Evolutionary conservation across 2,113 vertebrate genomes (phyloP).

Genomic region (Pholis gunnellus): DNA sequence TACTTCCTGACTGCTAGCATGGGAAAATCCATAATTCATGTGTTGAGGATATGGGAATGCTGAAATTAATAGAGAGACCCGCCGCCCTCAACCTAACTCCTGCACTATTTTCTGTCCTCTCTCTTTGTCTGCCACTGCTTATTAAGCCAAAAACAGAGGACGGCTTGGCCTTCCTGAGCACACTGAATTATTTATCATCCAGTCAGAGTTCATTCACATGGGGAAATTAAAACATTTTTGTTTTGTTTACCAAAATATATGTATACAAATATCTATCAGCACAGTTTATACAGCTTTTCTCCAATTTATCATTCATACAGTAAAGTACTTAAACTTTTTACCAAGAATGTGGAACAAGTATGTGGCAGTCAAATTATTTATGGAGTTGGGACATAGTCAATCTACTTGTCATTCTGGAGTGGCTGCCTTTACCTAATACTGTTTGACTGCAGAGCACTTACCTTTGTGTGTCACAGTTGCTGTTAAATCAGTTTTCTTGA

Average conservation of each 20-base stretch:
- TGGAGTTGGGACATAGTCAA: slow-evolving; percentile 26
- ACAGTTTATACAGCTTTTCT: not conserved
- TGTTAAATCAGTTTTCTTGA: slow-evolving; percentile 31
- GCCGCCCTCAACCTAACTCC: slow-evolving; percentile 58
- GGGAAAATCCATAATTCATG: slow-evolving; percentile 80
- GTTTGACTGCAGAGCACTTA: slow-evolving; percentile 52
- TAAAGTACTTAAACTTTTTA: not conserved
- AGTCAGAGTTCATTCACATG: slow-evolving; percentile 34
- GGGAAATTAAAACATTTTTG: slow-evolving; percentile 38
- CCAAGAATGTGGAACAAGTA: slow-evolving; percentile 29
- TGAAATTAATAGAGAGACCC: slow-evolving; percentile 62
- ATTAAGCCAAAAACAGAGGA: slow-evolving; percentile 63
- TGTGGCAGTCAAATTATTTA: slow-evolving; percentile 47
- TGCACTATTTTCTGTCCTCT: slow-evolving; percentile 56
- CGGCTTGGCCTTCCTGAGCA: slow-evolving; percentile 26
- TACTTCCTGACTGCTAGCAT: slow-evolving; percentile 55
- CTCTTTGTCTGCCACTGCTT: slow-evolving; percentile 64
- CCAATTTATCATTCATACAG: not conserved
- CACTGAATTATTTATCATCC: slow-evolving; percentile 59
- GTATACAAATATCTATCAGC: not conserved
- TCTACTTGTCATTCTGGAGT: slow-evolving; percentile 45
- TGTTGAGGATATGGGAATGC: slow-evolving; percentile 63
- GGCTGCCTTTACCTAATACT: slow-evolving; percentile 44
- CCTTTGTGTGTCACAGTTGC: slow-evolving; percentile 25
- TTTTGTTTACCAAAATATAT: slow-evolving; percentile 21